These are phyloP conservation scores for Eubasilissa regina DNA, from an alignment of 1,140 invertebrate species.

Conservation along the genomic window DNA sequence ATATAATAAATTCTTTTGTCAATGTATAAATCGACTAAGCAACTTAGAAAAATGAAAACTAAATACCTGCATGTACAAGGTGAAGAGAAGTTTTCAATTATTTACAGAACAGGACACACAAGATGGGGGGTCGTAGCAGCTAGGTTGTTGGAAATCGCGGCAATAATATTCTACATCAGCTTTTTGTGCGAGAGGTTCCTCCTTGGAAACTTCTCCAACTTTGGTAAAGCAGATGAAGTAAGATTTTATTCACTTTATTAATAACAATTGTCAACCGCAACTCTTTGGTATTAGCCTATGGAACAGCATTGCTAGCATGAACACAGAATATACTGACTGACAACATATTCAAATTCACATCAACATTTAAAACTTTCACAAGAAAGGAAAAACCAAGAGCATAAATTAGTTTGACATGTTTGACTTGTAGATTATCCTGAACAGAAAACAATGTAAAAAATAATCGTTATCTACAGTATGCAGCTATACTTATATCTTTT, in stretches of 20 bases:
- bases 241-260: conserved; percentile 23
- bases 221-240: conserved; percentile 73
- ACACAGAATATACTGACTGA: not conserved
- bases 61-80: too few species aligned
- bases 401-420: too few species aligned
- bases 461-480: too few species aligned
- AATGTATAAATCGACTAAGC: too few species aligned
- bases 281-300: not conserved
- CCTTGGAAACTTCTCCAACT: conserved; percentile 80
- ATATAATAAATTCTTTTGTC: too few species aligned
- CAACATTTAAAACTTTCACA: too few species aligned
- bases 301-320: not conserved
- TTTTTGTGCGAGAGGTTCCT: conserved; percentile 86
- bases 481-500: too few species aligned
- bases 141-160: conserved; percentile 82
- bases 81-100: not conserved
- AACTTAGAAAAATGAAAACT: too few species aligned
- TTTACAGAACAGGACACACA: conserved; percentile 75
- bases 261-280: not conserved
- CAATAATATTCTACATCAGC: conserved; percentile 84
- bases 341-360: too few species aligned
- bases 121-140: conserved; percentile 82
- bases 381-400: too few species aligned
- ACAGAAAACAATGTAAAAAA: too few species aligned
- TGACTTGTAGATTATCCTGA: too few species aligned